phyloP scores from a whole-genome alignment of 2,113 vertebrate genomes.

The Xenus cinereus region DNA sequence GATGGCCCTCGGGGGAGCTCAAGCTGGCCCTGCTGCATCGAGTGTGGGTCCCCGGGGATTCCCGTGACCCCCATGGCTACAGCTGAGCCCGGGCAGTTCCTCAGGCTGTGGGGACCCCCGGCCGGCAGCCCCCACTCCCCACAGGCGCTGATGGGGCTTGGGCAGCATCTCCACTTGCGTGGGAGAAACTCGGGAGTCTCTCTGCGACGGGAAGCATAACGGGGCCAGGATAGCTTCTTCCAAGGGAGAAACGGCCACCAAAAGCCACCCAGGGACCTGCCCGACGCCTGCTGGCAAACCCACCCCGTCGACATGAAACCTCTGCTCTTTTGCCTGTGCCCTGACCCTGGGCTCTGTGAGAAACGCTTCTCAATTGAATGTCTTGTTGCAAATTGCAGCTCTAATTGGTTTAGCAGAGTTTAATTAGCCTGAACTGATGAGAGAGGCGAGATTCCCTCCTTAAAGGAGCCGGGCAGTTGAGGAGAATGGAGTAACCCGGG shows the following conservation, averaged over 20 bases:
- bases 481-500: not conserved
- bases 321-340: not conserved
- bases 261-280: not conserved
- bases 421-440: constrained; percentile 64
- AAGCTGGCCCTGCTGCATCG: not conserved
- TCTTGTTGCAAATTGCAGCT: constrained; percentile 58
- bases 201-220: fast-evolving
- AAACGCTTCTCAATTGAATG: not conserved
- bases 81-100: not conserved
- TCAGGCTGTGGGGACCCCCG: not conserved
- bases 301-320: not conserved
- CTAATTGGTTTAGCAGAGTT: constrained; percentile 56
- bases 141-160: fast-evolving
- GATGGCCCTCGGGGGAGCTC: no score
- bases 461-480: not conserved
- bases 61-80: fast-evolving
- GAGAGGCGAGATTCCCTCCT: constrained; percentile 24
- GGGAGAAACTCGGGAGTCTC: not conserved
- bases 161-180: fast-evolving
- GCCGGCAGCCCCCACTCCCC: not conserved
- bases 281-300: not conserved
- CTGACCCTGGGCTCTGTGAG: constrained; percentile 17
- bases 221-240: not conserved
- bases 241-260: fast-evolving
- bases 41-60: fast-evolving